A percentile compares a stretch with the other conserved stretches of the same genome.
Conservation (phyloP, 2,888 invertebrate species). For the Steinernema carpocapsae region DNA sequence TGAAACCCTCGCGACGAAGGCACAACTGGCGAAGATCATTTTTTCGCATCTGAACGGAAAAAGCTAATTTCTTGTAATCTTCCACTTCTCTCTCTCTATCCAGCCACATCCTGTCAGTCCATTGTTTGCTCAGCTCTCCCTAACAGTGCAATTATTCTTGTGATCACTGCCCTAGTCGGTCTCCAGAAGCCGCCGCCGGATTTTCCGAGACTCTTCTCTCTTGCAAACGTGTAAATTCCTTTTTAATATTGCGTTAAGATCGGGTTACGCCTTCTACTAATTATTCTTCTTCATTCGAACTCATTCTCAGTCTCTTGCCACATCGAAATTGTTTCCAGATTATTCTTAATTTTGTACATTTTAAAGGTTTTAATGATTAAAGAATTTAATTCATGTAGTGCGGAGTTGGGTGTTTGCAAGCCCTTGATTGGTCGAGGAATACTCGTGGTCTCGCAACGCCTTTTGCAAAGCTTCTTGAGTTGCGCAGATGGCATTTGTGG, state of each 20-base stretch:
- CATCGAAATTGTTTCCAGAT: background rate
- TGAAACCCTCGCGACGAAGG: constrained; percentile 63
- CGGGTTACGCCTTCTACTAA: too few relatives aligned
- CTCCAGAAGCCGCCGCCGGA: too few relatives aligned
- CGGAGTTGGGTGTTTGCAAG: too few relatives aligned
- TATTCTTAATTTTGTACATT: background rate
- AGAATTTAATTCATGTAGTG: too few relatives aligned
- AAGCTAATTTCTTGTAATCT: background rate
- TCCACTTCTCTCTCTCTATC: background rate
- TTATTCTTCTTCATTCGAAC: background rate
- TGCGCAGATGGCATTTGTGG: background rate
- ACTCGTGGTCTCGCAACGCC: too few relatives aligned
- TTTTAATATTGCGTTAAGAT: constrained; percentile 1
- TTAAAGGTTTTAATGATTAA: background rate
- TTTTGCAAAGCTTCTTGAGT: too few relatives aligned
- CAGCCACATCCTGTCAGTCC: background rate
- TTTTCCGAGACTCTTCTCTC: background rate
- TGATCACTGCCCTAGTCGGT: constrained; percentile 21
- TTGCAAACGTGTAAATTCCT: background rate
- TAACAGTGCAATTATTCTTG: background rate
- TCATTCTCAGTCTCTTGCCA: constrained; percentile 9
- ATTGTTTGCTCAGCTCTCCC: background rate
- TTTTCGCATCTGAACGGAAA: constrained; percentile 48
- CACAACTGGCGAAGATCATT: constrained; percentile 62
- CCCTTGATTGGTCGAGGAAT: too few relatives aligned